Evolutionary conservation across 2,113 vertebrate species (phyloP).

Genomic region (Pyxicephalus adspersus): DNA sequence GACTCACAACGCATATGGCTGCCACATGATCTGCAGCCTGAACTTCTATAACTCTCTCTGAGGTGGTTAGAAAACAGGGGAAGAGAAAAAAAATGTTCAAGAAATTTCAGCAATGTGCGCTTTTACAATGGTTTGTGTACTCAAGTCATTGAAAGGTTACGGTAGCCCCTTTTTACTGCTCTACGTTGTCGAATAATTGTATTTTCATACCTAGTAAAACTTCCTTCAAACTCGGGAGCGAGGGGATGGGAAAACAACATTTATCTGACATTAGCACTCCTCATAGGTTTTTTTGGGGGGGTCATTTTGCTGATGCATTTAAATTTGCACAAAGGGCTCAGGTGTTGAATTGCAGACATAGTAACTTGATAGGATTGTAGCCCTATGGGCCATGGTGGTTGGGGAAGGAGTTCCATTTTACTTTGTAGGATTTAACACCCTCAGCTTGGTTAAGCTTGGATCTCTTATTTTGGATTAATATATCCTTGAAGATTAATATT

Average conservation of each 20-base stretch:
- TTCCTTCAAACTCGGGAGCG: not conserved
- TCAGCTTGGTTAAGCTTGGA: no score
- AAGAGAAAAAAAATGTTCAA: slow-evolving; percentile 45
- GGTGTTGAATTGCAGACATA: not conserved
- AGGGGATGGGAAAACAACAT: slow-evolving; percentile 16
- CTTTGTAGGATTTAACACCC: no score
- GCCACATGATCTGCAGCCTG: slow-evolving; percentile 72
- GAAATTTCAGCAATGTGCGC: slow-evolving; percentile 55
- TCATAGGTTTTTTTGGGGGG: not conserved
- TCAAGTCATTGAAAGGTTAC: slow-evolving; percentile 53
- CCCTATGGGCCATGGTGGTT: no score
- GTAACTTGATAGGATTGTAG: not conserved
- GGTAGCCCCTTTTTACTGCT: slow-evolving; percentile 37
- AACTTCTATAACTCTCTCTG: slow-evolving; percentile 54
- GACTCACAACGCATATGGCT: slow-evolving; percentile 81
- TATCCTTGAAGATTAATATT: no score
- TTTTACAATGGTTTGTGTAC: slow-evolving; percentile 60
- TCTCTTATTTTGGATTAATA: no score
- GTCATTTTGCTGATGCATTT: slow-evolving; percentile 8
- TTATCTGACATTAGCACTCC: not conserved
- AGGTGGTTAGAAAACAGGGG: slow-evolving; percentile 55
- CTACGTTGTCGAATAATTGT: slow-evolving; percentile 35
- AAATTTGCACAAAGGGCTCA: not conserved
- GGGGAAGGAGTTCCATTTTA: no score
- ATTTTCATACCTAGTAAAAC: slow-evolving; percentile 38